Base-by-base conservation (phyloP, 1,140 invertebrate genomes). In the Pygmarrhopalites habei region DNA sequence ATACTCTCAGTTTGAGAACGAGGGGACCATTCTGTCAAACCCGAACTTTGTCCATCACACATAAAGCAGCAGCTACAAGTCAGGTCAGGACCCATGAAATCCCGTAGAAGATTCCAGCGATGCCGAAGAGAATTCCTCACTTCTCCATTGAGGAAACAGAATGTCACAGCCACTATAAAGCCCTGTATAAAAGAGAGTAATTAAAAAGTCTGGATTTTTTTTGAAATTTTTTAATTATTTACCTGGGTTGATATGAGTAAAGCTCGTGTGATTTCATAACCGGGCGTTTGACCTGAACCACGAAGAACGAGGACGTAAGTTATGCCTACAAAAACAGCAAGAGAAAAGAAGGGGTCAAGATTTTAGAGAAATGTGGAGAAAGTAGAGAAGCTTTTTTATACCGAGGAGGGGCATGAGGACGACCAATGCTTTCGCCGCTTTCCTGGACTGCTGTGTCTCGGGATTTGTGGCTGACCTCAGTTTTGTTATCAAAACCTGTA, bases 81-180 rank as follows among this genome's bases (percentile, higher is more conserved):
- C n/a, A n/a, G n/a, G n/a, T 19, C 65, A 62, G 26, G 44, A 5
- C 21, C 21, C 58, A 35, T 26, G 30, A 21, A 49, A 21, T n/a
- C 60, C 4, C 19, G n/a, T 41, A 65, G 10, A 25, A 85, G 80
- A 65, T 84, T 82, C 62, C 88, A 81, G 73, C 90, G 88, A 76
- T 92, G 87, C 52, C 84, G 80, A 61, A 93, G 76, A 0, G 89
- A 85, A 72, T 88, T 89, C 57, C 89, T 84, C 12, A 96, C 92
- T 78, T 95, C 92, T 2, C 87, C 89, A 78, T 94, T 95, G 65
- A 93, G 81, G 76, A 94, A 93, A 77, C 92, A 93, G 78, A 92
- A 94, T 75, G 93, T 87, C 23, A 94, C 74, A 32, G 89, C 87
- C 56, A 93, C 88, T 32, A 85, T 85, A 72, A 92, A 84, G 66